Evolutionary conservation across 1,140 invertebrate genomes (phyloP).

Genomic region (Drosophila novamexicana): DNA sequence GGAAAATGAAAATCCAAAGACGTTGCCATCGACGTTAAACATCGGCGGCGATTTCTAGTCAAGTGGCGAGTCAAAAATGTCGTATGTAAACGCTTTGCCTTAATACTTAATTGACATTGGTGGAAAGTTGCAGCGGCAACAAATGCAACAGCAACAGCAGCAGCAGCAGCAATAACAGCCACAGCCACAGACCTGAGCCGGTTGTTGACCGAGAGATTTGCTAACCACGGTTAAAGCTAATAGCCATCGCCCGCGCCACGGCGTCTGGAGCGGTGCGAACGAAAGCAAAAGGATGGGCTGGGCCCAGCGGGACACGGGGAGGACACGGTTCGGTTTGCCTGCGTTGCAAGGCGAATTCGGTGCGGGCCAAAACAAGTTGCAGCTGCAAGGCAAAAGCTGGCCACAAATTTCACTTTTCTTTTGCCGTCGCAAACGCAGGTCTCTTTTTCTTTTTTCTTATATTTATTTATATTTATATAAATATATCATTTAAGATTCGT

Average conservation of each 20-base stretch:
- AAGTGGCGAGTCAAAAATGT: conserved; percentile 49
- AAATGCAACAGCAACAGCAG: conserved; percentile 14
- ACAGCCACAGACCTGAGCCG: conserved; percentile 32
- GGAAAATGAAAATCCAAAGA: conserved; percentile 54
- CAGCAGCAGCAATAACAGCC: not conserved
- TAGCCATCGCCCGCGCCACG: conserved; percentile 54
- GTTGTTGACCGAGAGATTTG: conserved; percentile 52
- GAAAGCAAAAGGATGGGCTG: conserved; percentile 76
- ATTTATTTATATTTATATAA: conserved; percentile 16
- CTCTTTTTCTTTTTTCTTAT: conserved; percentile 23
- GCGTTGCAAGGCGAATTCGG: not conserved
- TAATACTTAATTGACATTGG: conserved; percentile 77
- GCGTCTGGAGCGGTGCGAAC: conserved; percentile 45
- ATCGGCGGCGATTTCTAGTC: conserved; percentile 26
- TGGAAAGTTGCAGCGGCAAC: conserved; percentile 67
- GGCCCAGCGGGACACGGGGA: not conserved
- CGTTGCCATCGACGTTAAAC: not conserved
- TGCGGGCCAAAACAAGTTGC: conserved; percentile 29
- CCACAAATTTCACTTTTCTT: conserved; percentile 75
- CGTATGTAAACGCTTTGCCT: conserved; percentile 76
- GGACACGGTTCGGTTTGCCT: not conserved
- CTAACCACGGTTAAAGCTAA: conserved; percentile 35
- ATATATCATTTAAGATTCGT: conserved; percentile 15
- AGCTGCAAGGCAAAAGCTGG: conserved; percentile 9
- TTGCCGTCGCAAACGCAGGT: conserved; percentile 7